Evolutionary conservation across 2,888 invertebrate species (phyloP).

Genomic region (Dasypogon diadema): DNA sequence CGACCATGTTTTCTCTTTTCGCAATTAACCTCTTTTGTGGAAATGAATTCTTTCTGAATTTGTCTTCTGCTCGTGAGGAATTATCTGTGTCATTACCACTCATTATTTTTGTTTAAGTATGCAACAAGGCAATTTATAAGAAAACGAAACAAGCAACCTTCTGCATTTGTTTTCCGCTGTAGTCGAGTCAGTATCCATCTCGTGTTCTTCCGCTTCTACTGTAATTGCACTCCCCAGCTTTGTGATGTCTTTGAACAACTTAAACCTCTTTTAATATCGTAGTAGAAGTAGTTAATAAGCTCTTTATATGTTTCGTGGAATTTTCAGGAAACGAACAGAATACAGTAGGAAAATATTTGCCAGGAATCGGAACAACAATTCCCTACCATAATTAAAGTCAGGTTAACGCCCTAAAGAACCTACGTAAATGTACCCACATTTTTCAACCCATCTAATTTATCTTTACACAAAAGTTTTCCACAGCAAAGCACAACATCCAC

Average conservation of each 20-base stretch:
- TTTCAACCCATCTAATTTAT: slow-evolving; percentile 35
- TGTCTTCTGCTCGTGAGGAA: slow-evolving; percentile 33
- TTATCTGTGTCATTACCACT: slow-evolving; percentile 44
- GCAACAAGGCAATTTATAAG: slow-evolving; percentile 25
- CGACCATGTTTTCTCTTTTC: slow-evolving; percentile 8
- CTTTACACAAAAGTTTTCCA: slow-evolving; percentile 26
- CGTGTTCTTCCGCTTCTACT: slow-evolving; percentile 1
- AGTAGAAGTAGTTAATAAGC: background rate
- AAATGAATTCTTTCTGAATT: slow-evolving; percentile 31
- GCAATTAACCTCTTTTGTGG: slow-evolving; percentile 40
- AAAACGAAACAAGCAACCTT: slow-evolving; percentile 11
- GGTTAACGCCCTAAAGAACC: background rate
- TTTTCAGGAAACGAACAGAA: background rate
- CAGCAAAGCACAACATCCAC: background rate
- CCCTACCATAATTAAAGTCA: background rate
- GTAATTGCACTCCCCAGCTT: background rate
- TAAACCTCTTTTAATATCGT: background rate
- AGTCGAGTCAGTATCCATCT: background rate
- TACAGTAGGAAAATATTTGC: background rate
- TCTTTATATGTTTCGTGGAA: background rate
- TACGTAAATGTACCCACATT: slow-evolving; percentile 6
- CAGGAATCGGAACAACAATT: background rate
- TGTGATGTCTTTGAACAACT: background rate
- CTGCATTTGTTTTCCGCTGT: slow-evolving; percentile 22
- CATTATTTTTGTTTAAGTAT: slow-evolving; percentile 40